Evolutionary conservation across 2,888 invertebrate species (phyloP).

Genomic region (Tribolium freemani): DNA sequence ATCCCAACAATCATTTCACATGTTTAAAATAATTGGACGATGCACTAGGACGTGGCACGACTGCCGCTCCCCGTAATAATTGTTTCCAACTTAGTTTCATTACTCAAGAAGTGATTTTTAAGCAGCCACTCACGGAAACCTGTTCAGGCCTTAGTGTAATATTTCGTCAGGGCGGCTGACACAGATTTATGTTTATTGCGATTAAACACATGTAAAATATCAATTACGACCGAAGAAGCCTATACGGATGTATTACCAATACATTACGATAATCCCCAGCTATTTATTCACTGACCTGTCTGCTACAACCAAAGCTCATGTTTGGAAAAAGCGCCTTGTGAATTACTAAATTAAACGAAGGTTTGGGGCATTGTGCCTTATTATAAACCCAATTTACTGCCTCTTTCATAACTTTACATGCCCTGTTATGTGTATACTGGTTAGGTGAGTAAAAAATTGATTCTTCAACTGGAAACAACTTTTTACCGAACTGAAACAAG

Average conservation of each 20-base stretch:
- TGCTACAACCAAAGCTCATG: background rate
- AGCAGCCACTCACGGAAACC: background rate
- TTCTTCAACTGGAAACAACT: constrained; percentile 9
- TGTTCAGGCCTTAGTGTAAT: background rate
- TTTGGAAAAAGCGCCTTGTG: constrained; percentile 3
- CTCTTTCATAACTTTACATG: too few species aligned
- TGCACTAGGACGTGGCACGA: constrained; percentile 14
- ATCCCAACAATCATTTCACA: constrained; percentile 15
- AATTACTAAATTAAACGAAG: constrained; percentile 17
- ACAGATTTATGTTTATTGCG: constrained; percentile 22
- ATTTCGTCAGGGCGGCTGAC: background rate
- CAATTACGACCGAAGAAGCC: constrained; percentile 18
- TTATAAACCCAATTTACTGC: constrained; percentile 4
- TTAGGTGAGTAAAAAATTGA: background rate
- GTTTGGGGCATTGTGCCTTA: background rate
- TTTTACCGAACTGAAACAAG: constrained; percentile 1
- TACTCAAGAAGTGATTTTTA: background rate
- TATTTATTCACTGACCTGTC: constrained; percentile 1
- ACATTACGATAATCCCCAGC: constrained; percentile 11
- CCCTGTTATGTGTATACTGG: too few species aligned
- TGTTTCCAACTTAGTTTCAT: background rate
- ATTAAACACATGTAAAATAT: constrained; percentile 28
- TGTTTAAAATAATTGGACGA: constrained; percentile 33
- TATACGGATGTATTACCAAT: background rate
- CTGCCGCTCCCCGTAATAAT: constrained; percentile 11